Evolutionary conservation across 2,888 invertebrate species (phyloP).

Genomic region (Aphidoletes aphidimyza): DNA sequence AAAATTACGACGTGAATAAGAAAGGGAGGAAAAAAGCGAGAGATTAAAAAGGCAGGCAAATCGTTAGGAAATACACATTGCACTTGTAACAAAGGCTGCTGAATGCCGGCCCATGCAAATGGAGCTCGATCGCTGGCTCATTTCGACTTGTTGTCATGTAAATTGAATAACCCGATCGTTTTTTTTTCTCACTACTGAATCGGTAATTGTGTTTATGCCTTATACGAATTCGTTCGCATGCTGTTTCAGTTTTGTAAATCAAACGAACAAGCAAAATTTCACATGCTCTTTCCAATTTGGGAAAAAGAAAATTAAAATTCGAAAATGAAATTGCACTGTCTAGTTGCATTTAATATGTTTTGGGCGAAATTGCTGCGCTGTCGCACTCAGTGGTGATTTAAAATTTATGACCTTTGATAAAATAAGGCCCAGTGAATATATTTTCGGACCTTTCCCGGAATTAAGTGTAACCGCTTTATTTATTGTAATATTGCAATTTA

Average conservation of each 20-base stretch:
- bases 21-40: neutral
- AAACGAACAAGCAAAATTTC: neutral
- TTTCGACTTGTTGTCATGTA: constrained; percentile 29
- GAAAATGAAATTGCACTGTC: constrained; percentile 28
- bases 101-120: constrained; percentile 47
- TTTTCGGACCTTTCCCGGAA: constrained; percentile 16
- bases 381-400: constrained; percentile 37
- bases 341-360: constrained; percentile 19
- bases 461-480: constrained; percentile 8
- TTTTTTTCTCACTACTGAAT: constrained; percentile 42
- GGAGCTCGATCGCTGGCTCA: neutral
- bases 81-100: constrained; percentile 50
- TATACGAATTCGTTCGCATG: no score
- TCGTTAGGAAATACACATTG: constrained; percentile 45
- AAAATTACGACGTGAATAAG: neutral
- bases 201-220: no score
- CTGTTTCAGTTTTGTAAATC: constrained; percentile 20
- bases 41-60: neutral
- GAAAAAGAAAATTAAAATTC: neutral
- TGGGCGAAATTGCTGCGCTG: constrained; percentile 16
- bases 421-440: neutral
- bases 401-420: constrained; percentile 42
- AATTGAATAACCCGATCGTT: constrained; percentile 44
- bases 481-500: neutral
- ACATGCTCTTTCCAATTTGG: constrained; percentile 45